Evolutionary conservation across 2,888 invertebrate genomes (phyloP).

Genomic region (Erannis defoliaria): DNA sequence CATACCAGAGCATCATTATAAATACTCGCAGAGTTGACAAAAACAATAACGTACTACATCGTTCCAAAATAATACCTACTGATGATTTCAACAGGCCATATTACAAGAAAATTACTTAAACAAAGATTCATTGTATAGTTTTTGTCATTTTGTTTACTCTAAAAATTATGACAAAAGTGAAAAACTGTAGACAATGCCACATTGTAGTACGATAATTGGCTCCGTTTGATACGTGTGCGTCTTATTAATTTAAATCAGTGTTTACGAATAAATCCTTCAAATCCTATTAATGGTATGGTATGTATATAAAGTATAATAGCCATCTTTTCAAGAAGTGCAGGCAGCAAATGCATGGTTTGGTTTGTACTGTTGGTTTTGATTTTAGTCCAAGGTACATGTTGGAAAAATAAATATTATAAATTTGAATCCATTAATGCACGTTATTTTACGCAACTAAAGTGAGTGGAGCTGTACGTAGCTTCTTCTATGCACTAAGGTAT

Average conservation of each 20-base stretch:
- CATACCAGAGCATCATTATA: neutral
- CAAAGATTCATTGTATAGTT: slow-evolving; percentile 31
- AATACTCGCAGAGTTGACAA: neutral
- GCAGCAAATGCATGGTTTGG: neutral
- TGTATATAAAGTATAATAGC: neutral
- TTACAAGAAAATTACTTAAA: slow-evolving; percentile 33
- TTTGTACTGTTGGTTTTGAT: slow-evolving; percentile 7
- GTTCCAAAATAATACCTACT: slow-evolving; percentile 9
- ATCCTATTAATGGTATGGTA: slow-evolving; percentile 15
- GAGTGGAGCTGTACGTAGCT: slow-evolving; percentile 60
- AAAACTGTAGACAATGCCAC: slow-evolving; percentile 44
- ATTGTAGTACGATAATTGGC: slow-evolving; percentile 40
- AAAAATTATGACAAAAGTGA: slow-evolving; percentile 32
- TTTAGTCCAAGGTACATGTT: slow-evolving; percentile 11
- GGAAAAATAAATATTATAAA: slow-evolving; percentile 7
- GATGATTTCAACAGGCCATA: slow-evolving; percentile 36
- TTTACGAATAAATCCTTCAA: slow-evolving; percentile 18
- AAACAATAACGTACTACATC: slow-evolving; percentile 1
- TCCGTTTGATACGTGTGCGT: slow-evolving; percentile 27
- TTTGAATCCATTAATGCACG: slow-evolving; percentile 8
- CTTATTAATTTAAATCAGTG: slow-evolving; percentile 15
- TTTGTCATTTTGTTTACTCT: slow-evolving; percentile 37
- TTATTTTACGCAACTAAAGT: slow-evolving; percentile 65
- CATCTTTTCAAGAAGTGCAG: slow-evolving; percentile 6
- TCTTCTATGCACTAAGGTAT: slow-evolving; percentile 55